A percentile compares a stretch with the other conserved stretches of the same genome.
Conservation (phyloP, 2,113 vertebrate species). For the Megaptera novaeangliae region DNA sequence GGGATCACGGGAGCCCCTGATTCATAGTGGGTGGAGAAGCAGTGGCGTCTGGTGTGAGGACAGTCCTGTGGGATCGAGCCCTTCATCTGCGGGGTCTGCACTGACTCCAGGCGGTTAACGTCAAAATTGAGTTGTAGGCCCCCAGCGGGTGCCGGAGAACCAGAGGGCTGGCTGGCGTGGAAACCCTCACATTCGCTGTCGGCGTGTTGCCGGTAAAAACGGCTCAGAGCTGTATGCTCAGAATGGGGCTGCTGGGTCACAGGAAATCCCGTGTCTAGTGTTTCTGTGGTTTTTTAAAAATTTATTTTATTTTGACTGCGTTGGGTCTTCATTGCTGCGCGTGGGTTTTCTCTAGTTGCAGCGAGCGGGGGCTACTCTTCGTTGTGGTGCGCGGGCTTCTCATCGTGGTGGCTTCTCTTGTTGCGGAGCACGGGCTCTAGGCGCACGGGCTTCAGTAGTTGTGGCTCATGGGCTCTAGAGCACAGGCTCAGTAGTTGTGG, state of each 20-base stretch:
- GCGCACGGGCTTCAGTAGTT: too few relatives aligned
- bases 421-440: too few relatives aligned
- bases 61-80: neutral
- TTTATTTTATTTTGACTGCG: too few relatives aligned
- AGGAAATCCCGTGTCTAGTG: neutral
- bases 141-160: neutral
- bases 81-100: neutral
- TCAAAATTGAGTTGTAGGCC: neutral
- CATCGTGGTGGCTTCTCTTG: too few relatives aligned
- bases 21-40: neutral
- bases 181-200: neutral
- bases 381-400: rapidly evolving
- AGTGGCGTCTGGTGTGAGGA: neutral
- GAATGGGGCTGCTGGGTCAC: neutral
- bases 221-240: neutral
- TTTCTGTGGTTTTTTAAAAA: too few relatives aligned
- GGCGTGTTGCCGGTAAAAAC: neutral
- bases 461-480: too few relatives aligned
- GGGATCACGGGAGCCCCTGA: neutral
- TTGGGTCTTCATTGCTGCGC: too few relatives aligned
- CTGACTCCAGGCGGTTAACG: neutral
- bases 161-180: neutral
- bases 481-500: too few relatives aligned
- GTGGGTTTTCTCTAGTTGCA: too few relatives aligned
- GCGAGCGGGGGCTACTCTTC: too few relatives aligned